These are phyloP conservation scores for Tromatobia lineatoria DNA, from an alignment of 2,888 invertebrate genomes.

Conservation along the genomic window DNA sequence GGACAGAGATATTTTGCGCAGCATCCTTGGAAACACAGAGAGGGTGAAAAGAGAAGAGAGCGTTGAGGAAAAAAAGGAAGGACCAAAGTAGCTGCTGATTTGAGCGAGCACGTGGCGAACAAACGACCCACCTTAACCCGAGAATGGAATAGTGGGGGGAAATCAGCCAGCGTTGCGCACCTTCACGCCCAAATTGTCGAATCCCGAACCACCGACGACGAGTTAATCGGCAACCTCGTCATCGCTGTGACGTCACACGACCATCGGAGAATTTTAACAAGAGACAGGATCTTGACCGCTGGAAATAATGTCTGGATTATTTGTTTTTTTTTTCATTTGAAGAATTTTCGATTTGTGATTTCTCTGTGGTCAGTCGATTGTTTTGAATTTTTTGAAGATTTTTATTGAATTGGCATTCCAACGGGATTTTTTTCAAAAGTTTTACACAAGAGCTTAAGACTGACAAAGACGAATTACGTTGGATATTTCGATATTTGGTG, in stretches of 20 bases:
- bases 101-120: constrained; percentile 65
- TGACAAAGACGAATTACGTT: not conserved
- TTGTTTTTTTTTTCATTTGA: not conserved
- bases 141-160: constrained; percentile 51
- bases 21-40: not conserved
- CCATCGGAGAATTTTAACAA: not conserved
- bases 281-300: not conserved
- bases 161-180: constrained; percentile 51
- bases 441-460: not conserved
- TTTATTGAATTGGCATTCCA: not conserved
- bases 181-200: constrained; percentile 46
- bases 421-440: not conserved
- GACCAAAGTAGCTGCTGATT: constrained; percentile 49
- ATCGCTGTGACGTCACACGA: constrained; percentile 7
- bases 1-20: not conserved
- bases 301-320: not conserved
- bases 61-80: not conserved
- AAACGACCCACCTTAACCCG: constrained; percentile 63
- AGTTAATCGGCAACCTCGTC: constrained; percentile 3
- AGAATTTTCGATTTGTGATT: not conserved
- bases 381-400: not conserved
- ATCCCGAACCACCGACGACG: constrained; percentile 5
- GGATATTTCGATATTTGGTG: not conserved
- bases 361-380: not conserved
- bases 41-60: constrained; percentile 33